phyloP scores from a whole-genome alignment of 2,797 vertebrate genomes.

The Acestrorhynchus altus region DNA sequence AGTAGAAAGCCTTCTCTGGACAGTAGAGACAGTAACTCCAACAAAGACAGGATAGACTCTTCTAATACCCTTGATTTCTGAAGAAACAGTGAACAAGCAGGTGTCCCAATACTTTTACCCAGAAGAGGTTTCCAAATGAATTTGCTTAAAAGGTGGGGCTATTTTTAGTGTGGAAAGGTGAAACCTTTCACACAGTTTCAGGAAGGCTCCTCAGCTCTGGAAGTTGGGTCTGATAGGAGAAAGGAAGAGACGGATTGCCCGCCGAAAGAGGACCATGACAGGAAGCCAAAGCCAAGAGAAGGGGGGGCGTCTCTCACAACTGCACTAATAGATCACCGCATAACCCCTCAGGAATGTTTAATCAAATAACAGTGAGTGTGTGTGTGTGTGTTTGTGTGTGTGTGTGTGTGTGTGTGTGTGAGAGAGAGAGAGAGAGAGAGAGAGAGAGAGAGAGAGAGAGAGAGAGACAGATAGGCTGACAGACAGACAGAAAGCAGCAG shows the following conservation, averaged over 20 bases:
- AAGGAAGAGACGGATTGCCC: conserved; percentile 20
- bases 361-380: conserved; percentile 44
- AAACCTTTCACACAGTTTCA: conserved; percentile 1
- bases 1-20: too few species aligned
- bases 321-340: conserved; percentile 42
- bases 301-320: conserved; percentile 16
- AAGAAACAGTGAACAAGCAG: too few species aligned
- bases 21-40: too few species aligned
- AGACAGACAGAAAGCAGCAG: too few species aligned
- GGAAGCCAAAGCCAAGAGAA: conserved; percentile 10
- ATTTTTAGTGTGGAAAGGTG: not conserved
- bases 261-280: conserved; percentile 36
- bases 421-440: too few species aligned
- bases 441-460: not conserved
- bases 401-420: conserved; percentile 6
- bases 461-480: not conserved
- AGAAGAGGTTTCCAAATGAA: not conserved
- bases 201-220: not conserved
- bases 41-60: too few species aligned
- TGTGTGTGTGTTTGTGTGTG: conserved; percentile 33
- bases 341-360: conserved; percentile 57
- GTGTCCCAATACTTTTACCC: too few species aligned
- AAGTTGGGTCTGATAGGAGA: conserved; percentile 24
- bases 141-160: not conserved
- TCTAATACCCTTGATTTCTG: too few species aligned